These are phyloP conservation scores for Cylas formicarius DNA, from an alignment of 1,140 invertebrate species.

Conservation along the genomic window DNA sequence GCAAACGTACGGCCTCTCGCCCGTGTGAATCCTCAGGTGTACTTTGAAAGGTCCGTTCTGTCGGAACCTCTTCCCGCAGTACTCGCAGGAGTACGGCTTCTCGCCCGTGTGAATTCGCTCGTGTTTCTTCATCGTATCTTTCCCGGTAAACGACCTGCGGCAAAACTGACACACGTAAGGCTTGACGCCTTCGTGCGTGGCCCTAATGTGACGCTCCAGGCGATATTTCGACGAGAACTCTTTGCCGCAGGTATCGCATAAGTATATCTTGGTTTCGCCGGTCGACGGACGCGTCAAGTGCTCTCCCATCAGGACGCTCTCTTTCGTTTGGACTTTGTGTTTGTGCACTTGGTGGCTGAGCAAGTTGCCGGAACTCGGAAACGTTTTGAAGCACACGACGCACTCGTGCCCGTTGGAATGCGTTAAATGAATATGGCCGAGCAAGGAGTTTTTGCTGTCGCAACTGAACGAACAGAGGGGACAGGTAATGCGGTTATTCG, in stretches of 20 bases:
- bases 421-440: no score
- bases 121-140: constrained; percentile 30
- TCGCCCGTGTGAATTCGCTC: constrained; percentile 59
- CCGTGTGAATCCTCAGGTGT: constrained; percentile 47
- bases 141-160: constrained; percentile 42
- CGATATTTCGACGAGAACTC: constrained; percentile 47
- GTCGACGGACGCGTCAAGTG: neutral
- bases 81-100: constrained; percentile 62
- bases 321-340: constrained; percentile 35
- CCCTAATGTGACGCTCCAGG: constrained; percentile 48
- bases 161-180: constrained; percentile 47
- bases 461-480: constrained; percentile 13
- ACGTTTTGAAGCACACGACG: constrained; percentile 52
- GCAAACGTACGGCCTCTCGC: constrained; percentile 65
- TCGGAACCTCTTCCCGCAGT: constrained; percentile 59
- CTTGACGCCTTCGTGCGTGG: constrained; percentile 46
- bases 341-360: constrained; percentile 39
- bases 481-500: constrained; percentile 5
- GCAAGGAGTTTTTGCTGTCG: no score
- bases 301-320: constrained; percentile 8
- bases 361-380: constrained; percentile 47
- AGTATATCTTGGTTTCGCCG: constrained; percentile 24
- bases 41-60: constrained; percentile 52
- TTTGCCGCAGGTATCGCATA: constrained; percentile 47
- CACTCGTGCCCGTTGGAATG: no score